Evolutionary conservation across 2,797 vertebrate genomes (phyloP).

Genomic region (Allobates femoralis): DNA sequence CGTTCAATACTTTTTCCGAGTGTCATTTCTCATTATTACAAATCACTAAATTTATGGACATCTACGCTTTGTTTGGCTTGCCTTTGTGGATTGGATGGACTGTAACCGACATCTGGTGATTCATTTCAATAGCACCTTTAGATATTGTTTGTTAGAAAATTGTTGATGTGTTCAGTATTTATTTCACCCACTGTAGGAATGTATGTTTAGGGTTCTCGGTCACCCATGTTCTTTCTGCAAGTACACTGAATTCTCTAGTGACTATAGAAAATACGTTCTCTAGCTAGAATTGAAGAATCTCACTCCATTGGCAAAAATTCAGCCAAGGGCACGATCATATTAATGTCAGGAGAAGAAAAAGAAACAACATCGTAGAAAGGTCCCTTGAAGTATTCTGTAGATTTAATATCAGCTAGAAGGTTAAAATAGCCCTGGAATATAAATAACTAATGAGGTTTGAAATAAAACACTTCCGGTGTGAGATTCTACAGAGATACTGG

Average conservation of each 20-base stretch:
- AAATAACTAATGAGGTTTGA: not conserved
- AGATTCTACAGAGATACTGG: not conserved
- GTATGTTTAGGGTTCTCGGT: not conserved
- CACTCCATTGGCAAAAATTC: not conserved
- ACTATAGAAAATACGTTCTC: not conserved
- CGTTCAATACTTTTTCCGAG: no score
- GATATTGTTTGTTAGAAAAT: no score
- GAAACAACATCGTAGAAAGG: not conserved
- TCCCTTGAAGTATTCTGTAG: not conserved
- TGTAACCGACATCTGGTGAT: no score
- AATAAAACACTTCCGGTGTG: constrained; percentile 21
- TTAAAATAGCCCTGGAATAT: not conserved
- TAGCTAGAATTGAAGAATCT: not conserved
- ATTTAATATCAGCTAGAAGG: not conserved
- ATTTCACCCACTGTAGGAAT: no score
- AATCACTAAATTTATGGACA: no score
- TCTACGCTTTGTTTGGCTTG: no score
- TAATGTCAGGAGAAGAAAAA: not conserved
- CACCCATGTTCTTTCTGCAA: not conserved
- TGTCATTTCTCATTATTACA: no score
- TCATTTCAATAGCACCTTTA: no score
- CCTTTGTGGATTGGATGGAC: no score
- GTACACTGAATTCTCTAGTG: not conserved
- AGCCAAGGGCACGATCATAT: not conserved
- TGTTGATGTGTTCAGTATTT: no score